phyloP scores from a whole-genome alignment of 2,113 vertebrate species.

The Tragulus kanchil region DNA sequence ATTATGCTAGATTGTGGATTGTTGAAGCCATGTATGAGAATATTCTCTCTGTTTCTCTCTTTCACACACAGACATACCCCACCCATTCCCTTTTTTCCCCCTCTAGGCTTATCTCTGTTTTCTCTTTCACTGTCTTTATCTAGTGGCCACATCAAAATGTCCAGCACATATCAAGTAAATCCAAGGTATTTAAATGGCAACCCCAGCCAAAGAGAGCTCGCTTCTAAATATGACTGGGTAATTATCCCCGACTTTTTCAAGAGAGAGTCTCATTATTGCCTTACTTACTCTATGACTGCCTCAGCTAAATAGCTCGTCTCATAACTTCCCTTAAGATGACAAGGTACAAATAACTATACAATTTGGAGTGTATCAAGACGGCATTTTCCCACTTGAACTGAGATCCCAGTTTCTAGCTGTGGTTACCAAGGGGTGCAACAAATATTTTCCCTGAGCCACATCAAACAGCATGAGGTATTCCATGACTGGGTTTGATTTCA shows the following conservation, averaged over 20 bases:
- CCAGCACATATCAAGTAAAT: conserved; percentile 2
- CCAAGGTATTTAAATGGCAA: conserved; percentile 48
- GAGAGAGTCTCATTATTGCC: conserved; percentile 61
- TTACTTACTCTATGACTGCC: conserved; percentile 15
- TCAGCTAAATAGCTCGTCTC: background rate
- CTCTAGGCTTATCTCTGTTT: background rate
- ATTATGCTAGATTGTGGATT: background rate
- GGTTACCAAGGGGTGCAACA: background rate
- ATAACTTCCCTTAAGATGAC: conserved; percentile 35
- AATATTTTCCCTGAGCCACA: background rate
- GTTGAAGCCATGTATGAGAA: background rate
- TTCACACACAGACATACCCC: too few relatives aligned
- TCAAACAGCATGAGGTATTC: background rate
- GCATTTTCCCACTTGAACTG: background rate
- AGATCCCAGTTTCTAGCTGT: background rate
- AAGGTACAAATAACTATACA: conserved; percentile 3
- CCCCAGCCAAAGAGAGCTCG: background rate
- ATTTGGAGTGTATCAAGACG: background rate
- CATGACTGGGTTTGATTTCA: background rate
- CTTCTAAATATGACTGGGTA: conserved; percentile 22
- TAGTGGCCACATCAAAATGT: background rate
- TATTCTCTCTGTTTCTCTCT: background rate
- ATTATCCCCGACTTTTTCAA: conserved; percentile 61
- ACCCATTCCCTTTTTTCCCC: background rate
- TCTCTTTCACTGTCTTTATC: background rate